Base-by-base conservation (phyloP, 1,140 invertebrate species). In the Pogonognathellus flavescens region DNA sequence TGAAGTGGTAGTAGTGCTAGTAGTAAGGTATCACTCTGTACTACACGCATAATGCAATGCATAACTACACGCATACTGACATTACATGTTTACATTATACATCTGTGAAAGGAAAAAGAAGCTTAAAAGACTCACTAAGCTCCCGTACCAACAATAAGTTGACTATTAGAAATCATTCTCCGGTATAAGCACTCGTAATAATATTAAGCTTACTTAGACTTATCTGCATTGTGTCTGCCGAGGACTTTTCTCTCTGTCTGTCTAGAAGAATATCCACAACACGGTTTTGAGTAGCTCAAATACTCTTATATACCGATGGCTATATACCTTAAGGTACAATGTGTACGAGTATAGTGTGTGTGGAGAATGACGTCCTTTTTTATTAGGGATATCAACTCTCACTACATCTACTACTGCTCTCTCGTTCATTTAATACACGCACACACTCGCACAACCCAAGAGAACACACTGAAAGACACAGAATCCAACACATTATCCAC, bases 141-240 rank as follows among this genome's bases (percentile, higher is more conserved):
- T 76, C 41, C 41, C 53, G 11, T 9, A 50, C 16, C 41, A 41
- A 70, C 66, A 70, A 76, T 76, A 76, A 76, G 31, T 31, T 76
- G 70, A 31, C 31, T 31, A 76, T 76, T 76, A 76, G 70, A 76
- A 76, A 76, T 76, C 14, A 76, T 76, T 76, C 41, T 76, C 41
- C 10, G 41, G 1, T 76, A 66, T 66, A 66, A 66, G 62, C 62
- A 25, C 62, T 55, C 53, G 11, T 11, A 16, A 16, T 55, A 16
- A 66, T 13, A 25, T 31, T 66, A 66, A 14, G 59, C 9, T 9
- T 41, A 41, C 31, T 41, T 41, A 41, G 31, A 41, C 31, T 41
- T 41, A 41, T 41, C 31, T 41, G 31, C 31, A 41, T 41, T 41
- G 31, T 41, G 31, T 41, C 31, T 41, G 2, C 1, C 31, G 2